Base-by-base conservation (phyloP, 2,113 vertebrate genomes). In the Elephantulus edwardii region DNA sequence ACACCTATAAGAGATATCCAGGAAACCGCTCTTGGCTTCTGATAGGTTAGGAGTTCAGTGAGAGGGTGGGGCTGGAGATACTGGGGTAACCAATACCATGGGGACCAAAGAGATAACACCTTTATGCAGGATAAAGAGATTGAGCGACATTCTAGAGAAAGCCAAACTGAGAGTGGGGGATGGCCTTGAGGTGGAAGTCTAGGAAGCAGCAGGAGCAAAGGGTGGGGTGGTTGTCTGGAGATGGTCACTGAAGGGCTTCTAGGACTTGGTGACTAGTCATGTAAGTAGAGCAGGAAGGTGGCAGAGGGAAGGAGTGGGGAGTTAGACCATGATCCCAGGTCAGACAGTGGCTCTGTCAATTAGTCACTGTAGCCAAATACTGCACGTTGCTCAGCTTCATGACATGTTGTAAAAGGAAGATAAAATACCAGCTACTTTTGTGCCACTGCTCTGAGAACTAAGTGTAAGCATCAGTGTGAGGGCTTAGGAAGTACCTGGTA, bases 201-300 rank as follows among this genome's bases (percentile, higher is more conserved):
- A 54, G 38, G 3, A n/a, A n/a, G 40, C n/a, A 30, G 22, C 38
- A 16, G 35, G 22, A 11, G 20, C 56, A 46, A 24, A 78, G 30
- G 3, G 66, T 28, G 26, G 4, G n/a, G n/a, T 0, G 8, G 26
- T 52, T 56, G 40, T 9, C 71, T 68, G 75, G 54, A 60, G 30
- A 62, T 8, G 6, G 44, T 50, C 66, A 74, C 1, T 58, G 66
- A 75, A 54, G 46, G 2, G 48, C 38, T 52, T 83, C 89, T 19
- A 50, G 44, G 56, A 80, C 12, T 13, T 14, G 56, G 54, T 33
- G 19, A 66, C 28, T 30, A 56, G n/a, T 14, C 13, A 42, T n/a
- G 94, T 96, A 56, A 95, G 86, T 56, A 93, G 91, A 35, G 91
- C 96, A 84, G 86, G 95, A 94, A 95, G 52, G 11, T n/a, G 24